A percentile compares a stretch with the other conserved stretches of the same genome.
Conservation (phyloP, 2,888 invertebrate genomes). For the Sarcophaga variegata region DNA sequence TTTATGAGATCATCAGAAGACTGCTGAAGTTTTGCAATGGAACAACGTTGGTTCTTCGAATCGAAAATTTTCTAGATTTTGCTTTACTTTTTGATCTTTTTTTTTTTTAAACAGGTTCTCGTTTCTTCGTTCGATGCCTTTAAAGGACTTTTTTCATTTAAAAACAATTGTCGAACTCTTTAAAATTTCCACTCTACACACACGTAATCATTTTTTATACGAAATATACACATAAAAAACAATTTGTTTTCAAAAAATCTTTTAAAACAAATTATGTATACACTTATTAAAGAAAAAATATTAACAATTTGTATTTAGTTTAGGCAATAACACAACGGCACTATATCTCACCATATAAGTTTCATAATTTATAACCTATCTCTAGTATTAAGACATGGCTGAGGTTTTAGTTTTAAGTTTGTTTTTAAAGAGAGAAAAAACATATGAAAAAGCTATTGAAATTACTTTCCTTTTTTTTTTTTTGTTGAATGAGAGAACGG, state of each 20-base stretch:
- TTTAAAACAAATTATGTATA: conserved; percentile 1
- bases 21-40: not conserved
- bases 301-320: conserved; percentile 16
- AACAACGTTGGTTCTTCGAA: conserved; percentile 73
- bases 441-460: conserved; percentile 31
- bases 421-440: not conserved
- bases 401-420: conserved; percentile 60
- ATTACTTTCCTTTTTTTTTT: conserved; percentile 7
- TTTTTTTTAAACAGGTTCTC: conserved; percentile 60
- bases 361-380: conserved; percentile 35
- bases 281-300: conserved; percentile 38
- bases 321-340: conserved; percentile 26
- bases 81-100: conserved; percentile 25
- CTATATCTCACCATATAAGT: conserved; percentile 27
- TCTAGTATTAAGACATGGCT: conserved; percentile 68
- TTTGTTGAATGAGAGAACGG: too few species aligned
- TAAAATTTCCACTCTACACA: not conserved
- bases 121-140: not conserved
- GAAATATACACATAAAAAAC: not conserved
- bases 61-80: conserved; percentile 46
- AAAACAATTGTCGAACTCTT: not conserved
- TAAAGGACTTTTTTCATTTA: too few species aligned
- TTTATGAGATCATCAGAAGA: too few species aligned
- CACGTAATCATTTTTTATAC: not conserved
- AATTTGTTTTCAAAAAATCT: not conserved